Evolutionary conservation across 2,888 invertebrate species (phyloP).

Genomic region (Muscina levida): DNA sequence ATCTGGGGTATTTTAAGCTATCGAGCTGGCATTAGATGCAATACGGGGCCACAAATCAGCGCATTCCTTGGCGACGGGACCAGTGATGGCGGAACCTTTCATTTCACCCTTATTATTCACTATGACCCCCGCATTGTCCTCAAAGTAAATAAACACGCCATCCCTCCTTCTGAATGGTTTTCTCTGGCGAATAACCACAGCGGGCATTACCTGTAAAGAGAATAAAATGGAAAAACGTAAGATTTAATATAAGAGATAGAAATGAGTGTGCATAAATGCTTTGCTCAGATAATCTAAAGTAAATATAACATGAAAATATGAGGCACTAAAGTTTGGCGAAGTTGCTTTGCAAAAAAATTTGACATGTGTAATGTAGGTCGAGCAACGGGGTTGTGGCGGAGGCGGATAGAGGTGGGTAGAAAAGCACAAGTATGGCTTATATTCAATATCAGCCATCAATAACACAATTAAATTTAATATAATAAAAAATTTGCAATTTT

Average conservation of each 20-base stretch:
- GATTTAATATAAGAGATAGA: neutral
- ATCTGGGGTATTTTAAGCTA: conserved; percentile 86
- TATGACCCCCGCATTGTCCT: conserved; percentile 99
- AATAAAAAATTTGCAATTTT: too few relatives aligned
- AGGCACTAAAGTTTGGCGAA: too few relatives aligned
- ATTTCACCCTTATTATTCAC: conserved; percentile 99
- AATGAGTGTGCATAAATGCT: neutral
- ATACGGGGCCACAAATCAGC: conserved; percentile 99
- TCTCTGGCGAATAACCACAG: conserved; percentile 98
- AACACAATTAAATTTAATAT: too few relatives aligned
- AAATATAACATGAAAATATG: neutral
- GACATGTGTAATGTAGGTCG: too few relatives aligned
- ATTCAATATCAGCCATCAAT: too few relatives aligned
- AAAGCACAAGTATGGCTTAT: too few relatives aligned
- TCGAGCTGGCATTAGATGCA: conserved; percentile 99
- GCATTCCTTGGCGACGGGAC: conserved; percentile 99
- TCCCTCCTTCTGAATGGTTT: conserved; percentile 99
- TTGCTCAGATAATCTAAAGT: neutral
- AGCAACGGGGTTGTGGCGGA: too few relatives aligned
- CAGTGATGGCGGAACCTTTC: conserved; percentile 99
- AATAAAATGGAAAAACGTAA: conserved; percentile 36
- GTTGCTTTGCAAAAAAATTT: too few relatives aligned
- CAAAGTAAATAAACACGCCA: conserved; percentile 99
- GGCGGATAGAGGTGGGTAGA: too few relatives aligned
- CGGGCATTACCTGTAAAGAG: conserved; percentile 93